Percentiles rank a stretch among this genome's conserved stretches.
phyloP scores from a whole-genome alignment of 53 echinoderm and acorn worm genomes.

The Zoroaster sp. region DNA sequence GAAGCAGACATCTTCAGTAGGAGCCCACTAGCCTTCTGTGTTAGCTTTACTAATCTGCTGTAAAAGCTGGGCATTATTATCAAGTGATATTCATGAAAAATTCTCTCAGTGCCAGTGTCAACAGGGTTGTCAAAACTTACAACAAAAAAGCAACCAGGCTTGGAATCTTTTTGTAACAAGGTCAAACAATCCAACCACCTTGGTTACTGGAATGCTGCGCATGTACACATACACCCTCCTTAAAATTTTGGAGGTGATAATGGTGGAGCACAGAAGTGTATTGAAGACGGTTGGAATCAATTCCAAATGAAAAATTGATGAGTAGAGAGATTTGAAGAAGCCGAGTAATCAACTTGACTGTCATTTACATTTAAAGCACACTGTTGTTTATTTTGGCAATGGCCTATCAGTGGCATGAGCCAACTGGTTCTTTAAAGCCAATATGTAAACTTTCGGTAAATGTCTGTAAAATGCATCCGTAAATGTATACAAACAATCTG shows the following conservation, averaged over 20 bases:
- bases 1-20: background rate
- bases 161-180: slow-evolving; percentile 19
- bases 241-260: background rate
- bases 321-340: background rate
- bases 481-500: no score
- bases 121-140: background rate
- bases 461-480: no score
- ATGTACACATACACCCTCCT: background rate
- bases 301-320: slow-evolving; percentile 14
- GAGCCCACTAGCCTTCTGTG: background rate
- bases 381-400: background rate
- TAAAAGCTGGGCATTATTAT: slow-evolving; percentile 33
- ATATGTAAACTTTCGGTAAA: no score
- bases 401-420: no score
- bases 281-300: background rate
- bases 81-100: slow-evolving; percentile 32
- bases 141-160: background rate
- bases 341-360: background rate
- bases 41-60: slow-evolving; percentile 38
- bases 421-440: no score
- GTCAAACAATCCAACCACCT: slow-evolving; percentile 25
- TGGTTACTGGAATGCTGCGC: background rate
- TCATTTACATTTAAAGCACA: background rate
- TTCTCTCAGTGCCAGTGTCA: slow-evolving; percentile 8
- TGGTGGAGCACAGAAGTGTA: background rate